Evolutionary conservation across 92 coral and sea anemone genomes (phyloP).

Genomic region (Epizoanthus scotinus): DNA sequence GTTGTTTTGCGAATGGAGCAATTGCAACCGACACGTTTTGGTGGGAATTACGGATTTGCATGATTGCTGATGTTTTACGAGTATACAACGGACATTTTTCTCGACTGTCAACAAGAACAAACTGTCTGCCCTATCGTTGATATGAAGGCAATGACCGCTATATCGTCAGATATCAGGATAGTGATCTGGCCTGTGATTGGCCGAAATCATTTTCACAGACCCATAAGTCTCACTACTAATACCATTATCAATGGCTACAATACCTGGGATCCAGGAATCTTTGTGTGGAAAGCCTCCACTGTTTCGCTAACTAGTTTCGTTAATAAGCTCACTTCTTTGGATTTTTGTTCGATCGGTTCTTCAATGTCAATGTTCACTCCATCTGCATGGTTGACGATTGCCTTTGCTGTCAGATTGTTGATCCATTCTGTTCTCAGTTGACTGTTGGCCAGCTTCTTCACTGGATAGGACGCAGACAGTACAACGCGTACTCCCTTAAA

Average conservation of each 20-base stretch:
- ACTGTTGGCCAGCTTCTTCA: constrained; percentile 70
- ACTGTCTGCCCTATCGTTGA: too few species aligned
- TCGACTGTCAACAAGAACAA: too few species aligned
- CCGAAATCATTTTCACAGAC: too few species aligned
- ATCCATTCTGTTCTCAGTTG: constrained; percentile 80
- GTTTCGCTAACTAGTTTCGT: constrained; percentile 80
- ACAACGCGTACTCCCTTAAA: constrained; percentile 94
- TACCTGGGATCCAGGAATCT: constrained; percentile 87
- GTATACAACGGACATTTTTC: too few species aligned
- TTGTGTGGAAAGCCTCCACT: constrained; percentile 65
- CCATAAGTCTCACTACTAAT: too few species aligned
- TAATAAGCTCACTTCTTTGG: constrained; percentile 77
- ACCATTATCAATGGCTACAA: background rate
- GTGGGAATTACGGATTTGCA: too few species aligned
- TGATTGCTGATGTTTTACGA: too few species aligned
- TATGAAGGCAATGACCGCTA: too few species aligned
- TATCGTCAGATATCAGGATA: too few species aligned
- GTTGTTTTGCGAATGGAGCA: too few species aligned
- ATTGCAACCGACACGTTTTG: too few species aligned
- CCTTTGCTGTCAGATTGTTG: constrained; percentile 73
- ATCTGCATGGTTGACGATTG: constrained; percentile 81
- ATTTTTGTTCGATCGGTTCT: constrained; percentile 74
- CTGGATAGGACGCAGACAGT: constrained; percentile 69
- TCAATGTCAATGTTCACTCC: constrained; percentile 97
- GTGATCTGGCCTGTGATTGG: too few species aligned